Base-by-base conservation (phyloP, 1,140 invertebrate species). In the Drosophila baimaii region DNA sequence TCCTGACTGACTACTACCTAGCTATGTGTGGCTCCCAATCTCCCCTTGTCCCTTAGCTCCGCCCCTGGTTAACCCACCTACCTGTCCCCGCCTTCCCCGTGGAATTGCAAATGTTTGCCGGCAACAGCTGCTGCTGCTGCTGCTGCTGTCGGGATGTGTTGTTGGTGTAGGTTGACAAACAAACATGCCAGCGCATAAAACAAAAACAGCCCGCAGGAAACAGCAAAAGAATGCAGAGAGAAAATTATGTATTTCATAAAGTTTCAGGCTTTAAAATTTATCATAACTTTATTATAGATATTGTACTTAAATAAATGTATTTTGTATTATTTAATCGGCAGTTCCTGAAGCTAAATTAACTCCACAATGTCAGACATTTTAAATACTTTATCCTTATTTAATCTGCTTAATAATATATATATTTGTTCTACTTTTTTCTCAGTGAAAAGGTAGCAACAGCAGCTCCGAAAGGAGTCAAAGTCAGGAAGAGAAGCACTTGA, bases 121-220 rank as follows among this genome's bases (percentile, higher is more conserved):
- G 84, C 73, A 83, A 89, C 83, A 88, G 80, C 83, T 83, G 83
- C 82, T 81, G 77, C 39, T 33, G 41, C 23, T 76, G 57, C 55
- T 41, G 54, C 73, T 58, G 52, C 57, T 71, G 77, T 37, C 39
- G 47, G 31, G 66, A 55, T 70, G 23, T 56, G 63, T 47, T 84
- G 72, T 79, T 88, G 66, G 79, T 88, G 75, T 86, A 83, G 82
- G 83, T 88, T 86, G 83, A 88, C 83, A 88, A 86, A 86, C 83
- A 88, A 88, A 86, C 83, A 88, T 86, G 83, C 83, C 84, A 86
- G 83, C 77, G 84, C 84, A 88, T 88, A 77, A 88, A 88, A 84
- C 62, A 88, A 83, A 75, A 79, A 82, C 68, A 83, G 69, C 62
- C 31, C 49, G 55, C 54, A 63, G 37, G 37, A 21, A 35, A 52